phyloP scores from a whole-genome alignment of 2,888 invertebrate genomes.

The Mylabris sibirica region DNA sequence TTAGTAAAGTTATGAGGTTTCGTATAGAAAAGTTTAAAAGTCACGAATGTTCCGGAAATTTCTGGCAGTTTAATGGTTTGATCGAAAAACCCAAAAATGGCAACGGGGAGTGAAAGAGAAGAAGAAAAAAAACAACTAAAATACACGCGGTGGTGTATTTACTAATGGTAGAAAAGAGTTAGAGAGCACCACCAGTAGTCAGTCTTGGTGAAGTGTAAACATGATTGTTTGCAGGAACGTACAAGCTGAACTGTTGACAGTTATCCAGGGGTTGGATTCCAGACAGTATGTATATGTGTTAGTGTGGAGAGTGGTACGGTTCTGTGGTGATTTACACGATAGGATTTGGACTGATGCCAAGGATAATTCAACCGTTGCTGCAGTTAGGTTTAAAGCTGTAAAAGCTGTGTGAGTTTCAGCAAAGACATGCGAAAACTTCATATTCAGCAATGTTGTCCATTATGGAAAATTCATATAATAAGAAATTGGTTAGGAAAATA shows the following conservation, averaged over 20 bases:
- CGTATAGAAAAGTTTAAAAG: not conserved
- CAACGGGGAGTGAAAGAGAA: not conserved
- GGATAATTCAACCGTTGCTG: slow-evolving; percentile 31
- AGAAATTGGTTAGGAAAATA: not conserved
- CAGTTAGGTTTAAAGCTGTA: slow-evolving; percentile 17
- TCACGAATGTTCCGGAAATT: not conserved
- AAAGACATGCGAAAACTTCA: slow-evolving; percentile 32
- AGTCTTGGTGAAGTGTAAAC: slow-evolving; percentile 30
- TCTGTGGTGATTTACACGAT: slow-evolving; percentile 48
- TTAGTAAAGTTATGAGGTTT: not conserved
- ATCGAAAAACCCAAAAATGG: not conserved
- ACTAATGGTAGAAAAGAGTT: slow-evolving; percentile 17
- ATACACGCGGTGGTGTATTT: slow-evolving; percentile 21
- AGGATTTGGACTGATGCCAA: slow-evolving; percentile 47
- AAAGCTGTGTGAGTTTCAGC: slow-evolving; percentile 42
- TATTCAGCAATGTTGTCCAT: slow-evolving; percentile 28
- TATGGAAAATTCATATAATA: slow-evolving; percentile 1
- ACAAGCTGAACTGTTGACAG: slow-evolving; percentile 29
- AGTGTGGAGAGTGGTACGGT: slow-evolving; percentile 33
- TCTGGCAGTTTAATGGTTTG: not conserved
- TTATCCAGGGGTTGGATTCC: slow-evolving; percentile 28
- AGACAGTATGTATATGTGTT: slow-evolving; percentile 11
- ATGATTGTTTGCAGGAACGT: slow-evolving; percentile 26
- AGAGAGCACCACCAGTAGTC: slow-evolving; percentile 2
- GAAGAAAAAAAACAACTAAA: not conserved